Evolutionary conservation across 2,797 vertebrate genomes (phyloP), one percentile per base, ranked within the genome.

Genomic region (Sorex maritimensis): DNA sequence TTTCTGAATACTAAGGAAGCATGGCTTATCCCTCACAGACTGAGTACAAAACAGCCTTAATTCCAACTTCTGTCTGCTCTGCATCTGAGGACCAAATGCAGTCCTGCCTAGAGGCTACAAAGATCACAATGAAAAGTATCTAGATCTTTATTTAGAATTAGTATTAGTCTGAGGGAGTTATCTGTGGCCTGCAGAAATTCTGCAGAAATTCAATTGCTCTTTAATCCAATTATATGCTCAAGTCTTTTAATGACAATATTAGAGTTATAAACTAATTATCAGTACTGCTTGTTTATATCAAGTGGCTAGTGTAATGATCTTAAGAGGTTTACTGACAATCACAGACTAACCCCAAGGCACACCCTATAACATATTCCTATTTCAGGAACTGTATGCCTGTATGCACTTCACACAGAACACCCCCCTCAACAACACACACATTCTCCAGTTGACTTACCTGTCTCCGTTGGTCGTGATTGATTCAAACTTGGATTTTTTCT

Each of bases 401-500:
- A 77, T 80, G 55, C 34, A 86, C 84, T 81, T 94, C 78, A 94
- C 74, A 83, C 4, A 19, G 68, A 71, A 44, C 52, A 13, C 13
- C 13, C 13, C 52, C 13, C 52, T 4, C 52, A 55, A 55, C 10
- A 52, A 41, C 14, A 28, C 26, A 77, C 90, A 92, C 75, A 83
- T n/a, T 88, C 46, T 92, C 72, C 84, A 93, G 61, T 61, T 92
- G 92, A 95, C 98, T 98, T 97, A 98, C 98, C 98, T 98, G 98
- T 98, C 98, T 95, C 98, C 98, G 78, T 98, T 98, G 95, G 98
- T 95, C 97, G 98, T 98, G 94, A 98, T 98, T 92, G 98, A 98
- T 95, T 98, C 98, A 97, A 98, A 98, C 97, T 98, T 98, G 96
- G 98, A 96, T 94, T 98, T 98, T 97, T 98, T 98, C 98, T 98